Conservation (phyloP, 2,113 vertebrate genomes). For the Potamarius usumacintae region DNA sequence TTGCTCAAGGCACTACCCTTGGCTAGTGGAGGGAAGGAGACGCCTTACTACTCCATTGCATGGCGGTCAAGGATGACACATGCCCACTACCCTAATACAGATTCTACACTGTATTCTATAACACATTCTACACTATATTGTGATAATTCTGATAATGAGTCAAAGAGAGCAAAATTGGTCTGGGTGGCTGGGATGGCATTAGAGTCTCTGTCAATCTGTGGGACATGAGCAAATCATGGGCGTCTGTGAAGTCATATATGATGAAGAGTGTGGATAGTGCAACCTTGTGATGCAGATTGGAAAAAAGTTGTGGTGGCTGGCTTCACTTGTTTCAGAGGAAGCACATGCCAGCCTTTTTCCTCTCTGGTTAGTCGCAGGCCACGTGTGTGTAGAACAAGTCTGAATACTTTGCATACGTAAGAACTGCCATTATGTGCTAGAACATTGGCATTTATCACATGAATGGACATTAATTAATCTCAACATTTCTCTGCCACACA, state of each 20-base stretch:
- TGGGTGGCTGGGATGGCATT: neutral
- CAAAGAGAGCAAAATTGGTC: neutral
- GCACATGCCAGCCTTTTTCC: no score
- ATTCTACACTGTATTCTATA: no score
- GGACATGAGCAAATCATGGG: neutral
- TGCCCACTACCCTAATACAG: no score
- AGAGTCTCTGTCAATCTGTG: neutral
- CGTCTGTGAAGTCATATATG: no score
- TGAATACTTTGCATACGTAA: neutral
- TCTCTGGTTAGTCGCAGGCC: neutral
- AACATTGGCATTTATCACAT: neutral
- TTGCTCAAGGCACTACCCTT: no score
- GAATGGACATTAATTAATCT: neutral
- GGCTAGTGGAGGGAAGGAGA: no score
- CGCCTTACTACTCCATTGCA: no score
- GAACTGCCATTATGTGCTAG: neutral
- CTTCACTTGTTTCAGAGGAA: neutral
- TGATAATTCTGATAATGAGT: neutral
- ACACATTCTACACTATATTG: no score
- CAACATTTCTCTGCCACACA: neutral
- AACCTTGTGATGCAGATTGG: neutral
- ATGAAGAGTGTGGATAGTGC: neutral
- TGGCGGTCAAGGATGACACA: no score
- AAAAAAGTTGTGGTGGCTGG: neutral
- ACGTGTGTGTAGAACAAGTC: neutral